These are phyloP conservation scores for Lacanobia wlatinum DNA, from an alignment of 2,888 invertebrate genomes.

Conservation along the genomic window DNA sequence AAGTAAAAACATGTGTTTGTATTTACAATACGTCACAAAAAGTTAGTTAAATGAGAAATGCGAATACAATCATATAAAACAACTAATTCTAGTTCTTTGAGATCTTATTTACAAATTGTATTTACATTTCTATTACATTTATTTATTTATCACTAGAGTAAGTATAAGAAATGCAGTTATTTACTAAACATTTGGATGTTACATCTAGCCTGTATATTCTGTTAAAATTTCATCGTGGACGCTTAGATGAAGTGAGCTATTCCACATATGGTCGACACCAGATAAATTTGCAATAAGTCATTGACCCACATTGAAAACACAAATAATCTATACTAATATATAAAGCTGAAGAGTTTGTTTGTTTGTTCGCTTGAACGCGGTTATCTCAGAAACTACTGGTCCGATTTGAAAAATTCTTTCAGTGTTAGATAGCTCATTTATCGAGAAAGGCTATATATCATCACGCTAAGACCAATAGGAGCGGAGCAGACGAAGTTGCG, in stretches of 20 bases:
- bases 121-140: constrained; percentile 63
- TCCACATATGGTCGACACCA: too few species aligned
- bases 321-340: too few species aligned
- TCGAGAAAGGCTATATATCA: too few species aligned
- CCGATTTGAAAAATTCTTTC: too few species aligned
- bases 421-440: too few species aligned
- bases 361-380: too few species aligned
- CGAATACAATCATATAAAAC: constrained; percentile 64
- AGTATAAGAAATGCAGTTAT: constrained; percentile 44
- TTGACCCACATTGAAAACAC: too few species aligned
- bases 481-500: too few species aligned
- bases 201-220: background rate
- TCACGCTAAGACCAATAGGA: too few species aligned
- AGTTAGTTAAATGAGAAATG: constrained; percentile 59
- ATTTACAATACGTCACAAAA: constrained; percentile 58
- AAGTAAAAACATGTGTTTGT: constrained; percentile 67
- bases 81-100: constrained; percentile 64
- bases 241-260: background rate
- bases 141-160: constrained; percentile 42
- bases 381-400: too few species aligned
- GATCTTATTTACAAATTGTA: constrained; percentile 70
- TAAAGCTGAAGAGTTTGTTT: too few species aligned
- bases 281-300: too few species aligned
- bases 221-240: background rate
- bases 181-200: constrained; percentile 18